These are phyloP conservation scores for Sepiola atlantica DNA, from an alignment of 2,888 invertebrate species.

Conservation along the genomic window DNA sequence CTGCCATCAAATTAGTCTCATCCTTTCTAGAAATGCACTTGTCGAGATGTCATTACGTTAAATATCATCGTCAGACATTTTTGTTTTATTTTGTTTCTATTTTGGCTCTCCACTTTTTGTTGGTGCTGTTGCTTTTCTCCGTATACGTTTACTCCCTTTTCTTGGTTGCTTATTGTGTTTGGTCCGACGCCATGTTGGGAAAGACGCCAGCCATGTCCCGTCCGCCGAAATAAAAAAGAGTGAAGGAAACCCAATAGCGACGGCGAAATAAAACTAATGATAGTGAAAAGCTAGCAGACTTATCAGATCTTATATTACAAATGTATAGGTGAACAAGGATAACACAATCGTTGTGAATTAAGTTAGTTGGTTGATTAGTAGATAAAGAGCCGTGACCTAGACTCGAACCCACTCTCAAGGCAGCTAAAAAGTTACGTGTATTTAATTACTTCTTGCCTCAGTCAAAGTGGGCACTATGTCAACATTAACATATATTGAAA, in stretches of 20 bases:
- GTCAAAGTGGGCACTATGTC: background rate
- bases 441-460: background rate
- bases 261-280: background rate
- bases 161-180: background rate
- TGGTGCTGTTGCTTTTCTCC: too few species aligned
- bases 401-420: background rate
- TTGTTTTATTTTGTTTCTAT: background rate
- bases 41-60: background rate
- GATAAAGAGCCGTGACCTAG: background rate
- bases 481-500: background rate
- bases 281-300: background rate
- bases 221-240: too few species aligned
- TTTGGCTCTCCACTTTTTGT: background rate
- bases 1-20: background rate
- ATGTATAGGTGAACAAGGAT: background rate
- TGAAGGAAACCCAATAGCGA: background rate
- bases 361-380: background rate
- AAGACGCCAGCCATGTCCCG: background rate
- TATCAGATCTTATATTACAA: background rate
- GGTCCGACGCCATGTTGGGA: background rate
- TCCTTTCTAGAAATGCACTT: background rate
- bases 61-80: background rate
- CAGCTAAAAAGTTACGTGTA: background rate
- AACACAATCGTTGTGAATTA: background rate
- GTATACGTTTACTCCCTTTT: background rate